Base-by-base conservation (phyloP, 2,888 invertebrate genomes). In the Folsomia candida region DNA sequence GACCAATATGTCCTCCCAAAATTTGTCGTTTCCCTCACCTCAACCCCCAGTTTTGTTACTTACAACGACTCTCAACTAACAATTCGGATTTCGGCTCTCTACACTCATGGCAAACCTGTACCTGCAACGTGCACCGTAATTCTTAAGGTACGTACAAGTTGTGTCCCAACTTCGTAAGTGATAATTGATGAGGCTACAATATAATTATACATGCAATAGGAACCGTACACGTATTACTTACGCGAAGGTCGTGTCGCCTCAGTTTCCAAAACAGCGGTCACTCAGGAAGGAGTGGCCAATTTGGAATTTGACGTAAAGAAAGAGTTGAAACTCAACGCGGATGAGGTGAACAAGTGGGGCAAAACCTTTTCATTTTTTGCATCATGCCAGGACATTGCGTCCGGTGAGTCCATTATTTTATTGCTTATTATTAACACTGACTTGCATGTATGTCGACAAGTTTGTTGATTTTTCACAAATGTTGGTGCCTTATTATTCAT, bases 81-180 rank as follows among this genome's bases (percentile, higher is more conserved):
- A 22, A 91, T 91, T 25, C 47, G 58, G 11, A 47, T 75, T 1
- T 54, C 68, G 9, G 68, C 72, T 0, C 92, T 92, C 78, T 93
- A 93, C 81, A 91, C 91, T 66, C 92, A 91, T 81, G 95, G 94
- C 0, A 89, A 91, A 80, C 89, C 92, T 63, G 93, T 96, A 0
- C 89, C 88, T 82, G 96, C 95, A 9, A 91, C 91, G 82, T 89
- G 91, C 0, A 91, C 91, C 2, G 28, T 70, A 11, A 66, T 58
- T 1, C 26, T 70, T n/a, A 64, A 64, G 22, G 37, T 37, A 37
- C 4, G 37, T 37, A 37, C n/a, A n/a, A n/a, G n/a, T n/a, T n/a
- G n/a, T n/a, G n/a, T n/a, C n/a, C n/a, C n/a, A n/a, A n/a, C n/a
- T n/a, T n/a, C 37, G 37, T 37, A 37, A 37, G 4, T 37, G 37